Percentiles rank a stretch among this genome's conserved stretches.
phyloP scores from a whole-genome alignment of 2,888 invertebrate genomes.

The Parnassius glacialis region DNA sequence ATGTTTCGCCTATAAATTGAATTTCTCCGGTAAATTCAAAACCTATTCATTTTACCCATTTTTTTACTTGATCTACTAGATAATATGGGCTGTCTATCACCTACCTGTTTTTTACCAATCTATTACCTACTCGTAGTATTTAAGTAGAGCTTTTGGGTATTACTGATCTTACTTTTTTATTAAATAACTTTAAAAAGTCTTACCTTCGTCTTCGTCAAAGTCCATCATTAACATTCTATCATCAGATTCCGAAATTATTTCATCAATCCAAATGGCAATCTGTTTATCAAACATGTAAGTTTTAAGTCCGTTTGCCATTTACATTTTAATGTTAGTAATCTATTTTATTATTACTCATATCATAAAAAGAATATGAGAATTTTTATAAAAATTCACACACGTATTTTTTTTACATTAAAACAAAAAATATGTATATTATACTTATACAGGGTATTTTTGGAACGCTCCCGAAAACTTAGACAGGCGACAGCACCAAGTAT shows the following conservation, averaged over 20 bases:
- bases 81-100: background rate
- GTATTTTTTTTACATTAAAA: too few relatives aligned
- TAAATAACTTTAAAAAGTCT: conserved; percentile 32
- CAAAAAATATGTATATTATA: too few relatives aligned
- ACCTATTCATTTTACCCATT: background rate
- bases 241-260: conserved; percentile 66
- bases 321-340: too few relatives aligned
- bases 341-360: too few relatives aligned
- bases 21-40: background rate
- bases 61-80: too few relatives aligned
- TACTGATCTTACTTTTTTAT: background rate
- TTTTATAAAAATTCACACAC: too few relatives aligned
- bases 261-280: conserved; percentile 74
- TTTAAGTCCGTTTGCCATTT: background rate
- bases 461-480: too few relatives aligned
- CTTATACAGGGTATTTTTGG: too few relatives aligned
- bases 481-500: too few relatives aligned
- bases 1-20: background rate
- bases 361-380: too few relatives aligned
- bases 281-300: conserved; percentile 31
- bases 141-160: background rate
- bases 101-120: background rate
- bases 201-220: conserved; percentile 72
- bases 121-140: background rate
- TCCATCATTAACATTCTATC: conserved; percentile 78